A percentile compares a stretch with the other conserved stretches of the same genome.
These are phyloP conservation scores for Pseudopodoces humilis DNA, from an alignment of 2,113 vertebrate species.

Conservation along the genomic window DNA sequence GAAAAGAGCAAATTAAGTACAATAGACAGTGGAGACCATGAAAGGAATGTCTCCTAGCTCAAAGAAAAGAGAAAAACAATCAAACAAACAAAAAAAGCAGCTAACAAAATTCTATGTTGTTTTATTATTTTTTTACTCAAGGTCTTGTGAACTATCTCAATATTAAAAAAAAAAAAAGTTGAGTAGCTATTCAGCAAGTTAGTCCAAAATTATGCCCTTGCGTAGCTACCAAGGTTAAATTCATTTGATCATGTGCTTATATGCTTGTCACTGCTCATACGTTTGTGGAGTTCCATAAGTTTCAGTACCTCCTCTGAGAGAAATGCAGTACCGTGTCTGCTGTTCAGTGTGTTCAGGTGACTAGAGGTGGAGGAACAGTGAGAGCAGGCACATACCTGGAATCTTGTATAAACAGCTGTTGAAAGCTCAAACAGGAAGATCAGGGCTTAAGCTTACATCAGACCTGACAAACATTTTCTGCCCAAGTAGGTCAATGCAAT, in stretches of 20 bases:
- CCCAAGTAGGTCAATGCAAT: slow-evolving; percentile 60
- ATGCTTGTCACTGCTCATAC: neutral
- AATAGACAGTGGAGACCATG: neutral
- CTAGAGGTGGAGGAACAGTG: neutral
- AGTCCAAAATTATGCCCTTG: neutral
- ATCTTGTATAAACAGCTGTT: neutral
- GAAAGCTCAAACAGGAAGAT: neutral
- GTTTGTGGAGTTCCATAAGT: neutral
- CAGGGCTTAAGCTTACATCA: slow-evolving; percentile 19
- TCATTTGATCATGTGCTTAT: neutral
- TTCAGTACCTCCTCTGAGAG: neutral
- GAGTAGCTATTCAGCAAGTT: neutral
- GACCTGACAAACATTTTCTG: slow-evolving; percentile 51
- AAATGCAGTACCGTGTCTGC: neutral
- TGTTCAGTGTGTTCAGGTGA: neutral
- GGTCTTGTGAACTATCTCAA: neutral
- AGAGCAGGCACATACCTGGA: slow-evolving; percentile 11
- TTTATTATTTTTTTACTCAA: neutral
- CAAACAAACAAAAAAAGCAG: neutral
- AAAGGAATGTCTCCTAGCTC: neutral
- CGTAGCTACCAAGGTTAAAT: neutral
- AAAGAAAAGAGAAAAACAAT: neutral
- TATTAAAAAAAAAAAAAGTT: neutral
- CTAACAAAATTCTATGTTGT: neutral
- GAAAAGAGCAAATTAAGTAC: neutral